phyloP scores from a whole-genome alignment of 1,140 invertebrate genomes.

The Diorhabda elongata region DNA sequence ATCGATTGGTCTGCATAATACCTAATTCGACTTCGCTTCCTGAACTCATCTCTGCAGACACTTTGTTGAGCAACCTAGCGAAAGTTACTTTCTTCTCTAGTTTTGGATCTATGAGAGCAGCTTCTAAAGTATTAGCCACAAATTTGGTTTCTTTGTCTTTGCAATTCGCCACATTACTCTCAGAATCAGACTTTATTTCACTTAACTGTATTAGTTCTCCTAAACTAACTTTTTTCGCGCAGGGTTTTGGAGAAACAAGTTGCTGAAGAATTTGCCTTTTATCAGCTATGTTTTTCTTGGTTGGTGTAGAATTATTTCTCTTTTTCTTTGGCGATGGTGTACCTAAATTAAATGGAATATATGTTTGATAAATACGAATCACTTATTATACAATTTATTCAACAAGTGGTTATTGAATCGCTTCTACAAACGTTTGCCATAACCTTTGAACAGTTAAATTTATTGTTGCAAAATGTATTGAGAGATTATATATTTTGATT shows the following conservation, averaged over 20 bases:
- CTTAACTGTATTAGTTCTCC: slow-evolving; percentile 68
- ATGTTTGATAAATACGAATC: too few relatives aligned
- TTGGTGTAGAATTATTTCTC: slow-evolving; percentile 67
- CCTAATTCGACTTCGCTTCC: slow-evolving; percentile 61
- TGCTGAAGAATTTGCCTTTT: slow-evolving; percentile 73
- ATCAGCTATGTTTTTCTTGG: slow-evolving; percentile 64
- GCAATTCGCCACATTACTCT: slow-evolving; percentile 17
- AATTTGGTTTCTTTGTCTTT: slow-evolving; percentile 58
- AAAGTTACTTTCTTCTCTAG: slow-evolving; percentile 73
- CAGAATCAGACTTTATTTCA: slow-evolving; percentile 50
- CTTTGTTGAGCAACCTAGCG: slow-evolving; percentile 65
- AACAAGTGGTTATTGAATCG: too few relatives aligned
- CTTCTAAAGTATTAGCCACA: slow-evolving; percentile 49
- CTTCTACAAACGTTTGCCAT: too few relatives aligned
- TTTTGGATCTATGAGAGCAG: slow-evolving; percentile 58
- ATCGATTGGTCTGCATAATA: slow-evolving; percentile 46
- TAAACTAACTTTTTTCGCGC: slow-evolving; percentile 56
- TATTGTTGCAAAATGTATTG: too few relatives aligned
- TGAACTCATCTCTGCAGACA: slow-evolving; percentile 68
- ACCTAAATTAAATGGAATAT: slow-evolving; percentile 46
- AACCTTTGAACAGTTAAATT: too few relatives aligned
- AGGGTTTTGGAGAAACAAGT: slow-evolving; percentile 56
- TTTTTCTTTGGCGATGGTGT: slow-evolving; percentile 67
- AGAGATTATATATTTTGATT: too few relatives aligned
- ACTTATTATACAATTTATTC: too few relatives aligned